Conservation (phyloP, 1,140 invertebrate species). For the Pissodes strobi region DNA sequence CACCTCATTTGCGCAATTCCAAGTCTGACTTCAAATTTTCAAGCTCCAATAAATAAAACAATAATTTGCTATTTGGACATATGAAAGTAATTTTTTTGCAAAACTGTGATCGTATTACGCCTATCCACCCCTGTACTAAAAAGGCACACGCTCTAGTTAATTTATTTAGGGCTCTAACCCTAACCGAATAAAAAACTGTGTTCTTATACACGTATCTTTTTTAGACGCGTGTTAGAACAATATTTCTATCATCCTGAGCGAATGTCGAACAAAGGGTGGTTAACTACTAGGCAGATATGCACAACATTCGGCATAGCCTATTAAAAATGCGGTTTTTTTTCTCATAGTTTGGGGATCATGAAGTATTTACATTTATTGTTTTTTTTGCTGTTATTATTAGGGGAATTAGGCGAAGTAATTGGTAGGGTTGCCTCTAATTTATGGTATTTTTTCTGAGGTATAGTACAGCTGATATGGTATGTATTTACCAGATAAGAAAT, state of each 20-base stretch:
- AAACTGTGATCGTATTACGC: no score
- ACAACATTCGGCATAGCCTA: background rate
- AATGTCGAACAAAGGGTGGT: constrained; percentile 20
- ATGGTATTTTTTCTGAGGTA: no score
- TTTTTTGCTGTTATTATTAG: background rate
- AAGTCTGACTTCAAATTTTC: no score
- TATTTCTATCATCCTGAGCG: constrained; percentile 3
- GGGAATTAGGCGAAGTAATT: constrained; percentile 11
- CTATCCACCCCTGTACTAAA: no score
- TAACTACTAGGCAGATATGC: constrained; percentile 11
- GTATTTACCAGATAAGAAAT: no score
- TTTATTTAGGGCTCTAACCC: constrained; percentile 1
- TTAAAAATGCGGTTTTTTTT: constrained; percentile 15
- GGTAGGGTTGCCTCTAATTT: constrained; percentile 10
- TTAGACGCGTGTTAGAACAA: constrained; percentile 23
- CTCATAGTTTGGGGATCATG: constrained; percentile 6
- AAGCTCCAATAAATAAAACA: no score
- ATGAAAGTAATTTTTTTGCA: no score
- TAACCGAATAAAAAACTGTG: background rate
- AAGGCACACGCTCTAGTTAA: background rate
- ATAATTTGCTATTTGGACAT: no score
- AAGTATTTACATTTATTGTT: background rate
- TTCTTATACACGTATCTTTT: constrained; percentile 11
- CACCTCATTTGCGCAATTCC: no score
- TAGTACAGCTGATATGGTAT: no score